phyloP scores from a whole-genome alignment of 2,797 vertebrate species.

The Acanthornis magna region DNA sequence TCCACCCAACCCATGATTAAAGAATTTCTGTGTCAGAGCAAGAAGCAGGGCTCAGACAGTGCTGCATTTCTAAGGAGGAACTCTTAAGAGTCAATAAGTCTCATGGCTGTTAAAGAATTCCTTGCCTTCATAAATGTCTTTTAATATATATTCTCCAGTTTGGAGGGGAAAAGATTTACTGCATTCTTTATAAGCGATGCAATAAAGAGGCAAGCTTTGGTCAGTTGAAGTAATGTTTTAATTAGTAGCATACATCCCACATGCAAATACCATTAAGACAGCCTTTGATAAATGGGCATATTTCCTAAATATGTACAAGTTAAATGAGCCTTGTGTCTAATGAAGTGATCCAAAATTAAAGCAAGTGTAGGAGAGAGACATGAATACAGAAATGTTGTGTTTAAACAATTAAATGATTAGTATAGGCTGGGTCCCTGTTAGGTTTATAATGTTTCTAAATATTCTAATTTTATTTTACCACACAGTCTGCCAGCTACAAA shows the following conservation, averaged over 20 bases:
- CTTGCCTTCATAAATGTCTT: conserved; percentile 7
- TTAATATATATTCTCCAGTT: not conserved
- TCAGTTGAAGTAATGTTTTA: conserved; percentile 58
- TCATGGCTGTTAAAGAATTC: conserved; percentile 22
- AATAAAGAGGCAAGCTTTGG: conserved; percentile 34
- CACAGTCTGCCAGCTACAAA: not conserved
- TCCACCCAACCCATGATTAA: not conserved
- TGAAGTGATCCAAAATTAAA: conserved; percentile 49
- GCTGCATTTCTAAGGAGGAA: not conserved
- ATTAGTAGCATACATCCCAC: conserved; percentile 21
- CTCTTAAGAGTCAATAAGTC: not conserved
- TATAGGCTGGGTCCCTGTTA: not conserved
- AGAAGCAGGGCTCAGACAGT: not conserved
- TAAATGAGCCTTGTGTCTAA: conserved; percentile 51
- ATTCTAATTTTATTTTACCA: conserved; percentile 4
- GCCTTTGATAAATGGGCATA: conserved; percentile 44
- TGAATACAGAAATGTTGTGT: conserved; percentile 26
- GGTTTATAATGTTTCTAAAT: not conserved
- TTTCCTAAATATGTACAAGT: conserved; percentile 3
- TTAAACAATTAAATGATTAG: conserved; percentile 19
- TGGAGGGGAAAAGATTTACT: not conserved
- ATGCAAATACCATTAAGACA: conserved; percentile 43
- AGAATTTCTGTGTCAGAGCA: not conserved
- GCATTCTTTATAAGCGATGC: not conserved
- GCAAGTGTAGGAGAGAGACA: conserved; percentile 6